Conservation (phyloP, 92 coral and sea anemone species). For the Porites evermanni region DNA sequence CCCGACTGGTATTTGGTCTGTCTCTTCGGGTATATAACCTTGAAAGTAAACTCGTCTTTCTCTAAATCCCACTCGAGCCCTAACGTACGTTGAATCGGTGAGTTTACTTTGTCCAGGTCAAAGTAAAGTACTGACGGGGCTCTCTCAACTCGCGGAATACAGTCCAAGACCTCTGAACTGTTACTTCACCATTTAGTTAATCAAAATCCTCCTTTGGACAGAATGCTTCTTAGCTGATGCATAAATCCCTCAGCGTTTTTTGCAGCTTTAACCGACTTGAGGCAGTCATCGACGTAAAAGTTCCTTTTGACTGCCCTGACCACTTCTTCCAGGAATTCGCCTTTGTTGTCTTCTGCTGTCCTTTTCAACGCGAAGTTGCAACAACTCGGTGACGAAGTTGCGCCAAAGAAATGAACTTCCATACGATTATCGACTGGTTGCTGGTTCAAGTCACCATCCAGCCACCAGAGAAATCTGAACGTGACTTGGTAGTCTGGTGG, state of each 20-base stretch:
- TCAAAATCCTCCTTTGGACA: constrained; percentile 5
- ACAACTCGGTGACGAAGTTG: neutral
- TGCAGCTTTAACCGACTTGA: neutral
- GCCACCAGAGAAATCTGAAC: constrained; percentile 5
- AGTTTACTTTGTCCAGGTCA: neutral
- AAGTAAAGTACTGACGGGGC: constrained; percentile 5
- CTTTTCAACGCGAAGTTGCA: neutral
- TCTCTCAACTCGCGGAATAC: neutral
- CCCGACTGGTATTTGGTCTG: no score
- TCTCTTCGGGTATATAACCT: no score
- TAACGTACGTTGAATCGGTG: no score
- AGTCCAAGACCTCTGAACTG: neutral
- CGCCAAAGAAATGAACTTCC: constrained; percentile 10
- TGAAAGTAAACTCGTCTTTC: no score
- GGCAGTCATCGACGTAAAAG: neutral
- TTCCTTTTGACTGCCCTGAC: neutral
- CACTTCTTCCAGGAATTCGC: neutral
- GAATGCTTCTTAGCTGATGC: neutral
- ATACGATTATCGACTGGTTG: neutral
- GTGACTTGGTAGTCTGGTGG: neutral
- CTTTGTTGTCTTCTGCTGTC: neutral
- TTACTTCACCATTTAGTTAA: neutral
- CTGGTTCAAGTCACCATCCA: neutral
- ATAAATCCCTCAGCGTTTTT: no score
- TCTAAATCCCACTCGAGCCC: no score